Conservation (phyloP, 1,140 invertebrate species). For the Heliconius himera region DNA sequence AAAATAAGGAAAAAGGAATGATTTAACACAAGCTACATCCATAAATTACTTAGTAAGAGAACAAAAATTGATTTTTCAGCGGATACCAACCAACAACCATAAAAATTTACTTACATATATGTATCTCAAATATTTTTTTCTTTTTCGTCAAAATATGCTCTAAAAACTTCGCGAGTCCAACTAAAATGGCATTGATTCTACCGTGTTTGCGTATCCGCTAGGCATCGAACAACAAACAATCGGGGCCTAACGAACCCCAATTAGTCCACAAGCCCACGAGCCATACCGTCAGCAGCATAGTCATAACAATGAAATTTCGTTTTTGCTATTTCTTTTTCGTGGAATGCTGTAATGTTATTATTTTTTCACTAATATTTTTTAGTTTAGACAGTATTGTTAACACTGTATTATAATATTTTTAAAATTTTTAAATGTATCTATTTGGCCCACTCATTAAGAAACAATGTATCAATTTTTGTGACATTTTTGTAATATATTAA, state of each 20-base stretch:
- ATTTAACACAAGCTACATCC: too few species aligned
- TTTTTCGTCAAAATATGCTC: conserved; percentile 4
- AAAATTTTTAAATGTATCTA: too few species aligned
- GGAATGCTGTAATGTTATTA: background rate
- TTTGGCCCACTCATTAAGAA: too few species aligned
- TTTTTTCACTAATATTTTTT: background rate
- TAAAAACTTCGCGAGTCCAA: conserved; percentile 2
- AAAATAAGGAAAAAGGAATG: too few species aligned
- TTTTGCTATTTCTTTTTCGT: background rate
- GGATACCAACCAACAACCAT: too few species aligned
- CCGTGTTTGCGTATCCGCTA: conserved; percentile 32
- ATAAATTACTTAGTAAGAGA: too few species aligned
- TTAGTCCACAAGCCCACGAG: conserved; percentile 43
- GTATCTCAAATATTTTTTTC: background rate
- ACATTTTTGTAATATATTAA: too few species aligned
- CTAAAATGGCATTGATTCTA: conserved; percentile 13
- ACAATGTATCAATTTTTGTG: too few species aligned
- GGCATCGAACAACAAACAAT: conserved; percentile 52
- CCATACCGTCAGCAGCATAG: conserved; percentile 26
- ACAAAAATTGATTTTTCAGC: too few species aligned
- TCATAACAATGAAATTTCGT: background rate
- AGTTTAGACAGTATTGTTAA: background rate
- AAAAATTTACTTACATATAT: background rate
- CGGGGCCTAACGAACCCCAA: conserved; percentile 64
- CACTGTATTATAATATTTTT: background rate